These are phyloP conservation scores for Sesia bembeciformis DNA, from an alignment of 2,888 invertebrate genomes.

Conservation along the genomic window DNA sequence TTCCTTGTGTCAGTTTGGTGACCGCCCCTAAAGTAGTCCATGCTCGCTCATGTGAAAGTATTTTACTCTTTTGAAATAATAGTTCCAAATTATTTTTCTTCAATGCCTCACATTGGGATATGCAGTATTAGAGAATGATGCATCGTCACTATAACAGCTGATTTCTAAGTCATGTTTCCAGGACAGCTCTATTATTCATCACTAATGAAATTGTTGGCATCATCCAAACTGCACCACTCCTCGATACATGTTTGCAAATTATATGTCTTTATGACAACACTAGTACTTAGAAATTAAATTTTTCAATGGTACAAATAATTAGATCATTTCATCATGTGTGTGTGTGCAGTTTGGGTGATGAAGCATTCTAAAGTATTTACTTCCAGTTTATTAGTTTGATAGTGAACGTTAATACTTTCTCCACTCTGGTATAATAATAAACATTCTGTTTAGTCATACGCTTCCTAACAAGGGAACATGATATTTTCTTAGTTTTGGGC, in stretches of 20 bases:
- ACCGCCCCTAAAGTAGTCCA: slow-evolving; percentile 72
- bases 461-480: slow-evolving; percentile 71
- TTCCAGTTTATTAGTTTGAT: slow-evolving; percentile 48
- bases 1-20: slow-evolving; percentile 77
- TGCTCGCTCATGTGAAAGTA: slow-evolving; percentile 70
- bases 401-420: slow-evolving; percentile 39
- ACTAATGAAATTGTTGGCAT: slow-evolving; percentile 58
- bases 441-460: slow-evolving; percentile 53
- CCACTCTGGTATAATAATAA: slow-evolving; percentile 52
- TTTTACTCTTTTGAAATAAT: slow-evolving; percentile 67
- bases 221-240: slow-evolving; percentile 56
- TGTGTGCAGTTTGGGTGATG: slow-evolving; percentile 63
- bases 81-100: slow-evolving; percentile 67
- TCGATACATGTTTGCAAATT: slow-evolving; percentile 12
- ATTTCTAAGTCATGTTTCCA: slow-evolving; percentile 67
- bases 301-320: not conserved
- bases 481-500: slow-evolving; percentile 66
- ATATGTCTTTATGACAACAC: not conserved
- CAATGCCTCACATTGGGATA: slow-evolving; percentile 70
- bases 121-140: slow-evolving; percentile 73
- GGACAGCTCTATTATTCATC: slow-evolving; percentile 74
- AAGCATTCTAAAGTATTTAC: slow-evolving; percentile 34
- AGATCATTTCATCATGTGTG: slow-evolving; percentile 2
- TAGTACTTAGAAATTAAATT: not conserved
- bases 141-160: slow-evolving; percentile 74